Evolutionary conservation across 1,140 invertebrate genomes (phyloP).

Genomic region (Myzus persicae): DNA sequence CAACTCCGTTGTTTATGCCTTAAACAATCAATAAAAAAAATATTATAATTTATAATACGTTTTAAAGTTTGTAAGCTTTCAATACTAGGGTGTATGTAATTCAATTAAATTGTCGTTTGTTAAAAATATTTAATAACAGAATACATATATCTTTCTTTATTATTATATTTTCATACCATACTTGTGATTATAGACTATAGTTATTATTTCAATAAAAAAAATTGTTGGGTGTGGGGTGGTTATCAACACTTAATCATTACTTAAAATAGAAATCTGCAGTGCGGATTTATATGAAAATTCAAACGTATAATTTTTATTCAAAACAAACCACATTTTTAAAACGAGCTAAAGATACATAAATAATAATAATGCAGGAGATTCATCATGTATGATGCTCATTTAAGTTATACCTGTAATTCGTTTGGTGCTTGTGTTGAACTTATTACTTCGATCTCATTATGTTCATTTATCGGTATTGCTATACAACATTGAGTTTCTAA

Average conservation of each 20-base stretch:
- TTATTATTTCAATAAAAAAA: too few relatives aligned
- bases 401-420: conserved; percentile 70
- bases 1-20: too few relatives aligned
- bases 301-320: not conserved
- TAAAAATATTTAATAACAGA: not conserved
- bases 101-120: not conserved
- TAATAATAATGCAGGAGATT: too few relatives aligned
- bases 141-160: not conserved
- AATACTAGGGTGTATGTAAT: not conserved
- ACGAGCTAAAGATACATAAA: not conserved
- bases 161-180: not conserved
- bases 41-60: too few relatives aligned
- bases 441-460: conserved; percentile 86
- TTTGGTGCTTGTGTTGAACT: conserved; percentile 84
- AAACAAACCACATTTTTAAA: not conserved
- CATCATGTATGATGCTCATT: not conserved
- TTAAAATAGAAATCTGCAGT: not conserved
- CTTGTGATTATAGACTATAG: not conserved
- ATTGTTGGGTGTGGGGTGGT: too few relatives aligned
- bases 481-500: conserved; percentile 84
- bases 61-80: not conserved
- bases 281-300: not conserved
- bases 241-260: not conserved
- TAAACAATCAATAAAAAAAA: too few relatives aligned
- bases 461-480: conserved; percentile 79